Evolutionary conservation across 2,797 vertebrate species (phyloP).

Genomic region (Cheirogaleus major): DNA sequence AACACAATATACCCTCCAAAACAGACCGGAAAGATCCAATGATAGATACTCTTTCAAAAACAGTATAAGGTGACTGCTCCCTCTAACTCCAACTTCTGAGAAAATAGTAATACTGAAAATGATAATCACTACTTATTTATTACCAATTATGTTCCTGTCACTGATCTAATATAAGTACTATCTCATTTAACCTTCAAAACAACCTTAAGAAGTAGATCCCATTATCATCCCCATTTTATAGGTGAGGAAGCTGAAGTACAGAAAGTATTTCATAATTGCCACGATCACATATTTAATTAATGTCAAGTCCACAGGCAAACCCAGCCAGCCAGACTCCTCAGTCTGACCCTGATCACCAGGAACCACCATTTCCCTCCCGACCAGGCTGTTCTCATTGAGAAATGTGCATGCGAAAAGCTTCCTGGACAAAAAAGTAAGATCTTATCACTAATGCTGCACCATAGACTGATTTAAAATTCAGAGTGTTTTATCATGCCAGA

Average conservation of each 20-base stretch:
- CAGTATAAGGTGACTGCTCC: neutral
- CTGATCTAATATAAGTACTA: neutral
- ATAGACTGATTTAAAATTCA: neutral
- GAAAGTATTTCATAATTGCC: neutral
- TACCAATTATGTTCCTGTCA: neutral
- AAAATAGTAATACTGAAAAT: neutral
- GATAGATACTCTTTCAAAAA: neutral
- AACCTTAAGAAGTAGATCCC: neutral
- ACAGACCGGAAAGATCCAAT: neutral
- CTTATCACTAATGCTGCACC: neutral
- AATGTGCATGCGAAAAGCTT: neutral
- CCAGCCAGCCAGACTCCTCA: neutral
- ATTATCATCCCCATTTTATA: neutral
- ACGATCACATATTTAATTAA: neutral
- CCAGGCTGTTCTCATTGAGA: neutral
- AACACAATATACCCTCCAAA: neutral
- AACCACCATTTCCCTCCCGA: neutral
- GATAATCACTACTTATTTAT: neutral
- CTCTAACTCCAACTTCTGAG: neutral
- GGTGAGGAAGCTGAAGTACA: neutral
- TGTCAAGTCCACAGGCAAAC: neutral
- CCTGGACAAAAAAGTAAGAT: neutral
- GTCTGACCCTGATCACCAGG: neutral
- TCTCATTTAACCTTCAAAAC: neutral
- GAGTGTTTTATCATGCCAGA: neutral